A percentile compares a stretch with the other conserved stretches of the same genome.
Conservation (phyloP, 1,140 invertebrate species). For the Trachymyrmex septentrionalis region DNA sequence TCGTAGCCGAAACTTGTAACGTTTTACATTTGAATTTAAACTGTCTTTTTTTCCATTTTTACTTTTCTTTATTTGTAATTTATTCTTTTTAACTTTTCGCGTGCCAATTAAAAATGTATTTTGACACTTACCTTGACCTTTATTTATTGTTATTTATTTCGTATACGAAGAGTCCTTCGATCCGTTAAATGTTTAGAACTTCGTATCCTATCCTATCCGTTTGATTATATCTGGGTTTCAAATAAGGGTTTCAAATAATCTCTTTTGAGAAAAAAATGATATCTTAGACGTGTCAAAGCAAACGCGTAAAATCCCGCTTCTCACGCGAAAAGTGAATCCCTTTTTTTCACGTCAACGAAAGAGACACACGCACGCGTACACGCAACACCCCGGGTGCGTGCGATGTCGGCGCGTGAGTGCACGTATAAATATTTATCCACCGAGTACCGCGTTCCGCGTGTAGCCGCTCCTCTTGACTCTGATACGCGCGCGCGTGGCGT, state of each 20-base stretch:
- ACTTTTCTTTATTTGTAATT: too few species aligned
- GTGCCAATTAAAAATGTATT: too few species aligned
- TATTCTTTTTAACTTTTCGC: too few species aligned
- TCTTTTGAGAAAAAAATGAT: background rate
- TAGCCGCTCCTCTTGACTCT: slow-evolving; percentile 25
- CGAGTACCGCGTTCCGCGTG: slow-evolving; percentile 53
- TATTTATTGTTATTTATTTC: too few species aligned
- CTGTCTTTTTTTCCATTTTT: too few species aligned
- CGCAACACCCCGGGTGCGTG: slow-evolving; percentile 21
- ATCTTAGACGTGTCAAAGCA: slow-evolving; percentile 6
- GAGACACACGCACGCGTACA: background rate
- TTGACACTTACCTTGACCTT: too few species aligned
- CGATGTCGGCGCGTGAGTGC: slow-evolving; percentile 60
- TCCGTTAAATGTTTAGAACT: too few species aligned
- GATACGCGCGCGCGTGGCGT: slow-evolving; percentile 36
- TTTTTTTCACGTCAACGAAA: slow-evolving; percentile 32
- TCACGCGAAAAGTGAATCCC: slow-evolving; percentile 40
- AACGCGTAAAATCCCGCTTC: slow-evolving; percentile 41
- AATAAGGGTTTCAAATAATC: background rate
- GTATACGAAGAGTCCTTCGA: too few species aligned
- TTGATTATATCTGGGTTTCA: background rate
- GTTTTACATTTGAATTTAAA: too few species aligned
- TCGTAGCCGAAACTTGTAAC: too few species aligned
- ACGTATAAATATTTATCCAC: slow-evolving; percentile 71
- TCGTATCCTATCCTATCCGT: background rate